Conservation (phyloP, 2,888 invertebrate species). For the Proisotoma minuta region DNA sequence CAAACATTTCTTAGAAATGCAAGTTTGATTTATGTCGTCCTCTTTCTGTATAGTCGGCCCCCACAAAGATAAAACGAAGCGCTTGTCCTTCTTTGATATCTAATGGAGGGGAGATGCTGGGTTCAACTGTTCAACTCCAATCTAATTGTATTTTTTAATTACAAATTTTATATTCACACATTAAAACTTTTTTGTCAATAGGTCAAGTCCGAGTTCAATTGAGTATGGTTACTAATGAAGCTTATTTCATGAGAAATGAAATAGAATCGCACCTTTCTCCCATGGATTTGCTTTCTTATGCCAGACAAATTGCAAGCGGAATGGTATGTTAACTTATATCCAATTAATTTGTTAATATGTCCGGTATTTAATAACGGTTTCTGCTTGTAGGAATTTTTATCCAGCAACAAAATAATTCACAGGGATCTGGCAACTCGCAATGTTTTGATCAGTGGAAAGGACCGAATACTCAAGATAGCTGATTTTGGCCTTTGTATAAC, state of each 20-base stretch:
- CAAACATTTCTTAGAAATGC: too few relatives aligned
- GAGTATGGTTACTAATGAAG: constrained; percentile 41
- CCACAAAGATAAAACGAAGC: neutral
- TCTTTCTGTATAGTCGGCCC: neutral
- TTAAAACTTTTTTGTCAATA: neutral
- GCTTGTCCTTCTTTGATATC: neutral
- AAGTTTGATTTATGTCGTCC: too few relatives aligned
- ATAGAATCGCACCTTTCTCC: constrained; percentile 13
- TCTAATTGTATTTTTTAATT: constrained; percentile 1
- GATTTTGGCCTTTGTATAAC: constrained; percentile 45
- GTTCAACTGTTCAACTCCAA: constrained; percentile 5
- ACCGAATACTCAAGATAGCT: constrained; percentile 38
- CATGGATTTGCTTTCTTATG: constrained; percentile 37
- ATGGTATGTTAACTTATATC: constrained; percentile 32
- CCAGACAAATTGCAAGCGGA: constrained; percentile 43
- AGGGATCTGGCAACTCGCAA: constrained; percentile 40
- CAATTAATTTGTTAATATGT: neutral
- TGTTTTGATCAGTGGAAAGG: constrained; percentile 16
- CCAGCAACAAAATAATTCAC: constrained; percentile 42
- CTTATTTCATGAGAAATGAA: constrained; percentile 29
- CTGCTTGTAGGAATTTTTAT: constrained; percentile 38
- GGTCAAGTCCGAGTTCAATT: constrained; percentile 9
- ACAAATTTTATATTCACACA: neutral
- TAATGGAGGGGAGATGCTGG: too few relatives aligned
- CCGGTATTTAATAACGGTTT: neutral